Evolutionary conservation across 2,888 invertebrate species (phyloP).

Genomic region (Oscheius myriophilus): DNA sequence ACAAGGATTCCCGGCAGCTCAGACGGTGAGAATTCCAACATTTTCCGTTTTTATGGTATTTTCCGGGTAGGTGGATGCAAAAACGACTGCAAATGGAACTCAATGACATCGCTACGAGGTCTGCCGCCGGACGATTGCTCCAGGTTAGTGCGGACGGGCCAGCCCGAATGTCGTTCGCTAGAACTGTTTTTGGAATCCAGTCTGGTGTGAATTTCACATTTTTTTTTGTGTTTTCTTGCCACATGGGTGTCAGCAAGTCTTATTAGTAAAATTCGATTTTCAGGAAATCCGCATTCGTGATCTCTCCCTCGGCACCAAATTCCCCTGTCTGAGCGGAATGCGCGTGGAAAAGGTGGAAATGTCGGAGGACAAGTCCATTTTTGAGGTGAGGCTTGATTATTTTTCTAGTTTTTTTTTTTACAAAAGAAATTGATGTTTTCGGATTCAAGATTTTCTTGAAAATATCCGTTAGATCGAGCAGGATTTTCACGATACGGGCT

Average conservation of each 20-base stretch:
- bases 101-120: conserved; percentile 67
- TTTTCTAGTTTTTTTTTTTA: no score
- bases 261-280: no score
- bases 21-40: conserved; percentile 57
- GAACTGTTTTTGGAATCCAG: no score
- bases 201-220: no score
- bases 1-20: conserved; percentile 64
- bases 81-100: conserved; percentile 69
- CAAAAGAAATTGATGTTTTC: no score
- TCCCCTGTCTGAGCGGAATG: conserved; percentile 86
- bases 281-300: conserved; percentile 66
- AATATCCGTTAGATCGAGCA: no score
- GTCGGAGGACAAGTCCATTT: conserved; percentile 80
- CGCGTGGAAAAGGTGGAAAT: conserved; percentile 84
- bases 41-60: conserved; percentile 10
- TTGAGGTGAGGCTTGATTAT: conserved; percentile 77
- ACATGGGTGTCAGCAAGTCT: no score
- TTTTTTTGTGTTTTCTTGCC: no score
- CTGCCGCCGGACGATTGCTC: conserved; percentile 63
- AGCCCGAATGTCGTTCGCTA: no score
- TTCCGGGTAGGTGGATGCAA: conserved; percentile 64
- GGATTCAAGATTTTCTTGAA: no score
- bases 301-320: conserved; percentile 80
- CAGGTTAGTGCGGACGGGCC: conserved; percentile 32
- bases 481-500: no score